phyloP scores from a whole-genome alignment of 2,888 invertebrate genomes.

The Machimus atricapillus region DNA sequence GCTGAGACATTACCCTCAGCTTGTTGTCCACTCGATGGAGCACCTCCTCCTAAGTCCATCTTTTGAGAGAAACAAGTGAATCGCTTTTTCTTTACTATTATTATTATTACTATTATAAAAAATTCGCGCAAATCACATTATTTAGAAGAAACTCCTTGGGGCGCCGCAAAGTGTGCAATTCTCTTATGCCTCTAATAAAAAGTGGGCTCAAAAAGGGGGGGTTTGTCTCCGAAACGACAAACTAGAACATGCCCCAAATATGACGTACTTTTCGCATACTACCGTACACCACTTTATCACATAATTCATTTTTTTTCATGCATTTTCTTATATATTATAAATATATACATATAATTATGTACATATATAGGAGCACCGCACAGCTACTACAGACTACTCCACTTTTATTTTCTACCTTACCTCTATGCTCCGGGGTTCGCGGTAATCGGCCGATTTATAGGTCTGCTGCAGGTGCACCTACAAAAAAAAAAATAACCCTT shows the following conservation, averaged over 20 bases:
- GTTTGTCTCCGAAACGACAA: background rate
- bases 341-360: no score
- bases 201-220: background rate
- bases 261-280: conserved; percentile 13
- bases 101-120: background rate
- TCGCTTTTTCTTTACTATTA: background rate
- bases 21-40: background rate
- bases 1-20: background rate
- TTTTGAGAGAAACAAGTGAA: background rate
- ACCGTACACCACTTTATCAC: background rate
- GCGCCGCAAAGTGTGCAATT: background rate
- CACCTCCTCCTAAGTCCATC: conserved; percentile 17
- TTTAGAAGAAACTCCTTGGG: background rate
- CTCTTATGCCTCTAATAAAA: background rate
- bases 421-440: background rate
- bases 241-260: conserved; percentile 22
- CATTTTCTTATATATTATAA: background rate
- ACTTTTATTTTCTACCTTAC: background rate
- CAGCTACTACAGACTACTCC: background rate
- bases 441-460: background rate
- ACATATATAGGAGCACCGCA: background rate
- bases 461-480: background rate
- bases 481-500: background rate
- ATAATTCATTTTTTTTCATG: conserved; percentile 4
- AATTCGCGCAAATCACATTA: background rate